Evolutionary conservation across 92 coral and sea anemone species (phyloP).

Genomic region (Porites lobata): DNA sequence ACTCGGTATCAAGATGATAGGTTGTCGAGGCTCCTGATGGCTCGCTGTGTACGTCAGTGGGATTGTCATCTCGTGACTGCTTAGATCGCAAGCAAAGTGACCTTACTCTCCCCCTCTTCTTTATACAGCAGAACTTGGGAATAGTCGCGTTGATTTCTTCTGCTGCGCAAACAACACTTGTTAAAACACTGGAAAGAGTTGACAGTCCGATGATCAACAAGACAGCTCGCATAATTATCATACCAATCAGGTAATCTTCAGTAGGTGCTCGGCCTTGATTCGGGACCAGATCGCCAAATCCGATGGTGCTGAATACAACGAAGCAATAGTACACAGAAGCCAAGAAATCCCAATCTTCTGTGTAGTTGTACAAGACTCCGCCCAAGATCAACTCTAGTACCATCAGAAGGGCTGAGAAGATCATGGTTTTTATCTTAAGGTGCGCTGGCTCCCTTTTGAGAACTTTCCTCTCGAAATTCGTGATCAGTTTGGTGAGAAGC

Average conservation of each 20-base stretch:
- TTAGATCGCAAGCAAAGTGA: neutral
- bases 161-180: constrained; percentile 26
- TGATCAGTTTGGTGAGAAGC: constrained; percentile 13
- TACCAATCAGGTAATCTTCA: neutral
- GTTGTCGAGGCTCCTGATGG: neutral
- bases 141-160: constrained; percentile 33
- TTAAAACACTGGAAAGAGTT: constrained; percentile 51
- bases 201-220: constrained; percentile 44
- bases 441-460: constrained; percentile 26
- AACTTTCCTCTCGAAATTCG: constrained; percentile 31
- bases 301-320: constrained; percentile 54
- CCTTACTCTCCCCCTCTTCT: neutral
- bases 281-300: constrained; percentile 56
- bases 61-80: constrained; percentile 7
- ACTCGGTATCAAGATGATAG: neutral
- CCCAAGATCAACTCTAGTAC: constrained; percentile 26
- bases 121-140: neutral
- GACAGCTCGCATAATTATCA: constrained; percentile 47
- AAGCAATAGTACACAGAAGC: constrained; percentile 57
- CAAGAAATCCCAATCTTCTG: constrained; percentile 49
- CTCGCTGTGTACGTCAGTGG: neutral
- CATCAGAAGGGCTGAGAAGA: constrained; percentile 29
- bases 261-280: constrained; percentile 59
- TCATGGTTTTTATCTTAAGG: constrained; percentile 37
- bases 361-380: constrained; percentile 34